Conservation (phyloP, 2,888 invertebrate genomes). For the Anthophora plumipes region DNA sequence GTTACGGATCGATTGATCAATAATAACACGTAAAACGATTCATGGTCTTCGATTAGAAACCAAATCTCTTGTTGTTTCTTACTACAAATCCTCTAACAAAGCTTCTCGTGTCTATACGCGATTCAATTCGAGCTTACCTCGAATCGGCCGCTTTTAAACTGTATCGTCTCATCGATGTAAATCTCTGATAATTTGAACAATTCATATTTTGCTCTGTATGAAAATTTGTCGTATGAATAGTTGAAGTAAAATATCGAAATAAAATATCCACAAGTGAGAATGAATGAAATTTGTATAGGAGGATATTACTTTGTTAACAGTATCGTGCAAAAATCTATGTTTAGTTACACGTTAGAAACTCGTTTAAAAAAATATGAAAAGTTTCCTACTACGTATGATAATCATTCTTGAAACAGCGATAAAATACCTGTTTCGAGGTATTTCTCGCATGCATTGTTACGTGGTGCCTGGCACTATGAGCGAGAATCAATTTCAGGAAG, state of each 20-base stretch:
- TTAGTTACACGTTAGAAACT: constrained; percentile 15
- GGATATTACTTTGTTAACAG: no score
- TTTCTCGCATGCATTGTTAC: constrained; percentile 10
- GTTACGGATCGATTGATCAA: constrained; percentile 67
- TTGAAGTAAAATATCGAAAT: neutral
- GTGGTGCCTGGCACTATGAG: constrained; percentile 28
- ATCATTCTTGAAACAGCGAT: constrained; percentile 6
- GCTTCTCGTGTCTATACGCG: neutral
- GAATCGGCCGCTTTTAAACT: neutral
- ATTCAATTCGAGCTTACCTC: neutral
- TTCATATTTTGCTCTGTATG: neutral
- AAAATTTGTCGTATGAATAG: neutral
- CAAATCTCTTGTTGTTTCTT: constrained; percentile 9
- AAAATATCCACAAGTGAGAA: neutral
- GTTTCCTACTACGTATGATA: constrained; percentile 30
- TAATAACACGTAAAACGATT: constrained; percentile 57
- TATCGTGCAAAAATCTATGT: constrained; percentile 11
- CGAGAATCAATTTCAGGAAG: constrained; percentile 22
- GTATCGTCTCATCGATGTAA: neutral
- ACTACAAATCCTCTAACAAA: neutral
- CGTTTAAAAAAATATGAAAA: constrained; percentile 37
- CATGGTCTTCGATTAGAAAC: constrained; percentile 20
- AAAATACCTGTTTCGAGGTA: constrained; percentile 10
- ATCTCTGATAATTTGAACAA: constrained; percentile 25
- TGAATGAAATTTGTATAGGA: neutral